Conservation (phyloP, 92 coral and sea anemone genomes). For the Umimayanthus kanabou region DNA sequence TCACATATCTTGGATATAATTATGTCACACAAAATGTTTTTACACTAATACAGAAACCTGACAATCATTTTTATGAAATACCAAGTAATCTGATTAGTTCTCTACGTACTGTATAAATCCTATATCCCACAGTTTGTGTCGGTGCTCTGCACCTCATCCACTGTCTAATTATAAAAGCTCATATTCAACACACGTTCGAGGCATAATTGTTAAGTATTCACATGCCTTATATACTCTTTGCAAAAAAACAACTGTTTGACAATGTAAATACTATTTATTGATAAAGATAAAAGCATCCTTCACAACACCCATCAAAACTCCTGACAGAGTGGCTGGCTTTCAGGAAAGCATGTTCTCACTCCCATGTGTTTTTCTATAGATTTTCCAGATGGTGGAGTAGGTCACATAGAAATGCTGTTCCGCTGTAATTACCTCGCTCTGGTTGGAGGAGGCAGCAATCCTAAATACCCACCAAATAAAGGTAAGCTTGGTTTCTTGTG, state of each 20-base stretch:
- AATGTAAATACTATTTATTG: too few relatives aligned
- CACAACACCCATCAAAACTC: background rate
- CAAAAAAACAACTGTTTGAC: too few relatives aligned
- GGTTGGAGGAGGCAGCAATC: conserved; percentile 96
- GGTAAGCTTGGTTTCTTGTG: conserved; percentile 50
- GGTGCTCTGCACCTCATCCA: too few relatives aligned
- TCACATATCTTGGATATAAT: too few relatives aligned
- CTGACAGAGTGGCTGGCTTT: too few relatives aligned
- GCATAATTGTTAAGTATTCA: too few relatives aligned
- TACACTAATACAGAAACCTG: background rate
- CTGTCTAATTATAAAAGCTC: too few relatives aligned
- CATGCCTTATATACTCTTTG: too few relatives aligned
- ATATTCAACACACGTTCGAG: too few relatives aligned
- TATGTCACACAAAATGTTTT: background rate
- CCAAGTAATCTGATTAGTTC: too few relatives aligned
- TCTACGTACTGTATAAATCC: too few relatives aligned
- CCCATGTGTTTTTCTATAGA: conserved; percentile 53
- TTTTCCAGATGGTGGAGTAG: conserved; percentile 95
- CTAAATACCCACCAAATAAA: conserved; percentile 94
- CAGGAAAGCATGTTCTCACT: background rate
- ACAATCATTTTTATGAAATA: background rate
- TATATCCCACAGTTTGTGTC: too few relatives aligned
- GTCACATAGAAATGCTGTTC: conserved; percentile 94
- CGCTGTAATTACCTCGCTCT: conserved; percentile 98
- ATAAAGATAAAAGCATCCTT: background rate